These are phyloP conservation scores for Rana temporaria DNA, from an alignment of 2,113 vertebrate species.

Conservation along the genomic window DNA sequence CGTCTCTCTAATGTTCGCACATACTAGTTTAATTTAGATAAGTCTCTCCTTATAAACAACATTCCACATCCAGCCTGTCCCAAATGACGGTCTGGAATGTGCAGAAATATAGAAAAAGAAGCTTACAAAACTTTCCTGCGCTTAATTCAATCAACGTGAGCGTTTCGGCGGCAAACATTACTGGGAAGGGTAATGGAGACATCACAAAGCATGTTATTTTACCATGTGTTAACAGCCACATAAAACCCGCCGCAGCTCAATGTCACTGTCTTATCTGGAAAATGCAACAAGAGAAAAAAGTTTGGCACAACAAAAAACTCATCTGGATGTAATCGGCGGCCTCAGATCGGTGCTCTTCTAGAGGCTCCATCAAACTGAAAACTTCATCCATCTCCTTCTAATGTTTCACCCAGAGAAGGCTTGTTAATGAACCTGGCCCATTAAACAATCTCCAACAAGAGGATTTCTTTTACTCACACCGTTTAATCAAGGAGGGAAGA, in stretches of 20 bases:
- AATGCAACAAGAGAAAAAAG: constrained; percentile 9
- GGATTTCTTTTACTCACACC: neutral
- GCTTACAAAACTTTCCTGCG: neutral
- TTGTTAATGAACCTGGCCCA: neutral
- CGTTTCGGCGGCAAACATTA: neutral
- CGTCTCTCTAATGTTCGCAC: constrained; percentile 13
- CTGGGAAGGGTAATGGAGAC: constrained; percentile 17
- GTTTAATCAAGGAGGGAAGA: constrained; percentile 18
- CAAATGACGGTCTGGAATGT: constrained; percentile 13
- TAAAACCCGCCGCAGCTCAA: constrained; percentile 36
- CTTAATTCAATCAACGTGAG: constrained; percentile 9
- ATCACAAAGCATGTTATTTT: constrained; percentile 34
- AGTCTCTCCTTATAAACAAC: constrained; percentile 27
- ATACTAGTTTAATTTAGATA: constrained; percentile 31
- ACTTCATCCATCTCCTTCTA: constrained; percentile 20
- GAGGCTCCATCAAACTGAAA: neutral
- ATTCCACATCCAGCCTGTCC: neutral
- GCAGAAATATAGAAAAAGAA: neutral
- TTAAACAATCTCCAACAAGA: constrained; percentile 3
- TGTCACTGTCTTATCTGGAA: constrained; percentile 12
- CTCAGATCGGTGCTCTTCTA: neutral
- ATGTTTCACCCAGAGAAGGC: constrained; percentile 4
- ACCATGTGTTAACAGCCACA: constrained; percentile 41
- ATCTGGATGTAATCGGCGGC: constrained; percentile 41
- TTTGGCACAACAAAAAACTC: constrained; percentile 9